phyloP scores from a whole-genome alignment of 2,888 invertebrate genomes.

The Saturnia japonica region DNA sequence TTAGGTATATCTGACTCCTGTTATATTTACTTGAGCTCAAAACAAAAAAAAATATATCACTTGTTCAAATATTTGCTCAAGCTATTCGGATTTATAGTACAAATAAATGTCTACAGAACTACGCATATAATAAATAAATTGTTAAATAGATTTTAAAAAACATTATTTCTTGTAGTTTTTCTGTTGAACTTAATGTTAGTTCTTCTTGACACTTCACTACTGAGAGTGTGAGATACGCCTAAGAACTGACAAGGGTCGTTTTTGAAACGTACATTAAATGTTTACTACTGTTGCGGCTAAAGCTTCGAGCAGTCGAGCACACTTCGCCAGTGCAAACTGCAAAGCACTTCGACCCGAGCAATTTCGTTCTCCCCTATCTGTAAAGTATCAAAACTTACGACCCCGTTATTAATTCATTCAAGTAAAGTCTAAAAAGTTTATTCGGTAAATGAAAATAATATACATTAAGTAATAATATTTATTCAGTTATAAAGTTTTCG shows the following conservation, averaged over 20 bases:
- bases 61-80: no score
- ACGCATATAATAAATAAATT: no score
- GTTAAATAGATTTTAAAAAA: no score
- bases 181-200: background rate
- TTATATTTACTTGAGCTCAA: no score
- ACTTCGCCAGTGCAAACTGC: background rate
- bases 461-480: background rate
- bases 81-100: no score
- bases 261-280: background rate
- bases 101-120: no score
- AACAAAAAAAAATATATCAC: no score
- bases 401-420: background rate
- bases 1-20: no score
- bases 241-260: background rate
- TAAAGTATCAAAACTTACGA: background rate
- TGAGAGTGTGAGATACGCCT: background rate
- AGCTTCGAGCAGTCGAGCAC: background rate
- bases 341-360: background rate
- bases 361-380: background rate
- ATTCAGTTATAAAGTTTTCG: background rate
- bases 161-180: background rate
- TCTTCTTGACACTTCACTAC: background rate
- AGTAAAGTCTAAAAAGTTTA: background rate
- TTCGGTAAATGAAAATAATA: background rate
- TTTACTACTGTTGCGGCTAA: background rate